These are phyloP conservation scores for Teinopalpus imperialis DNA, from an alignment of 2,888 invertebrate species.

Conservation along the genomic window DNA sequence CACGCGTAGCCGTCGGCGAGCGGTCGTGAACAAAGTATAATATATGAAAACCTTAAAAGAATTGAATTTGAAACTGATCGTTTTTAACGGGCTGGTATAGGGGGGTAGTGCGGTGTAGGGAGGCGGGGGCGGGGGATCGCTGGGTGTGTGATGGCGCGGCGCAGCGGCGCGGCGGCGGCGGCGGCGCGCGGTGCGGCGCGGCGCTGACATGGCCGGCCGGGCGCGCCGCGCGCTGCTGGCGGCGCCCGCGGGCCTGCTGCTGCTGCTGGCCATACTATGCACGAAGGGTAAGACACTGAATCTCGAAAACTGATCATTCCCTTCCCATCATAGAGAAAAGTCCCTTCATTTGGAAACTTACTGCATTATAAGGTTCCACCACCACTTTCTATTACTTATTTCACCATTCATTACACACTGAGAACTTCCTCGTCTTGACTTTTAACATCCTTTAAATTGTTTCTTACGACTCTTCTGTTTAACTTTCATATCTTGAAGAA, in stretches of 20 bases:
- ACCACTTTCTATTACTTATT: no score
- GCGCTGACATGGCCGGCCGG: slow-evolving; percentile 79
- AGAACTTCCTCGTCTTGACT: no score
- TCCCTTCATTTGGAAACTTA: no score
- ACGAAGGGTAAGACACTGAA: slow-evolving; percentile 63
- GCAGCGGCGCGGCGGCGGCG: slow-evolving; percentile 63
- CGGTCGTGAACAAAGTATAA: slow-evolving; percentile 66
- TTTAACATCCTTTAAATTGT: no score
- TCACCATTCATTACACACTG: no score
- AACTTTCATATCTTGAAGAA: no score
- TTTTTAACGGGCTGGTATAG: slow-evolving; percentile 68
- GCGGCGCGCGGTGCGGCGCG: slow-evolving; percentile 70
- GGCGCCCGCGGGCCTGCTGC: slow-evolving; percentile 80
- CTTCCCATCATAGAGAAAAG: no score
- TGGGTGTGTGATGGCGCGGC: slow-evolving; percentile 57
- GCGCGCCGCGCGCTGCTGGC: slow-evolving; percentile 79
- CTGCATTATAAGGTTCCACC: no score
- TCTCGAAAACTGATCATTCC: no score
- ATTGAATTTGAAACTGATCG: slow-evolving; percentile 64
- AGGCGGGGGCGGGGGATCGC: slow-evolving; percentile 61
- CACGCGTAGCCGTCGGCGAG: slow-evolving; percentile 72
- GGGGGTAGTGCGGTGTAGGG: slow-evolving; percentile 62
- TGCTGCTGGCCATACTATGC: slow-evolving; percentile 77
- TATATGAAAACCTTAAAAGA: slow-evolving; percentile 72
- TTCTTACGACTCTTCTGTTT: no score